Conservation (phyloP, 1,140 invertebrate species). For the Drosophila sp. region DNA sequence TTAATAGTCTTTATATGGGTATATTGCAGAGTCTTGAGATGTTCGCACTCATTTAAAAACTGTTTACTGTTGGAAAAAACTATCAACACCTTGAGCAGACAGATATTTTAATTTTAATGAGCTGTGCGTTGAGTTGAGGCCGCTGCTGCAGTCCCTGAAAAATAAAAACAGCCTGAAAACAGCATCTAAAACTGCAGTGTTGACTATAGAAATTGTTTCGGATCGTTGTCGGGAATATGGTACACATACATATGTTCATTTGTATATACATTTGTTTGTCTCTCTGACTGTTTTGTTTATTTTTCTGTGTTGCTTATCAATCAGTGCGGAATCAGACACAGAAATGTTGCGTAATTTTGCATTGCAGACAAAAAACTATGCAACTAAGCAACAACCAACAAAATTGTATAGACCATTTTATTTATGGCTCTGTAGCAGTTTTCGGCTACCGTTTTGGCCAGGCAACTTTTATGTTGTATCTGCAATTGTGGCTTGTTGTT, state of each 20-base stretch:
- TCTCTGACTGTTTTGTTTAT: constrained; percentile 19
- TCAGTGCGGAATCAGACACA: constrained; percentile 55
- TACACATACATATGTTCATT: background rate
- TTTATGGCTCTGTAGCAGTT: constrained; percentile 49
- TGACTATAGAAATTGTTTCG: constrained; percentile 18
- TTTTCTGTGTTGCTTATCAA: constrained; percentile 62
- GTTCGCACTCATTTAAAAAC: constrained; percentile 44
- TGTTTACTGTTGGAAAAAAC: constrained; percentile 49
- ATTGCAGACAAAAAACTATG: constrained; percentile 43
- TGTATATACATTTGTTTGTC: constrained; percentile 15
- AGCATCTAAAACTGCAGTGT: constrained; percentile 6
- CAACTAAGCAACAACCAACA: constrained; percentile 16
- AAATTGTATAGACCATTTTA: constrained; percentile 48
- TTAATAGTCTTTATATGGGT: constrained; percentile 25
- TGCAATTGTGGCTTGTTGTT: constrained; percentile 3
- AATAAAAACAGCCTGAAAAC: no score
- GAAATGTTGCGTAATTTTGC: constrained; percentile 58
- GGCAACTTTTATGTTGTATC: constrained; percentile 45
- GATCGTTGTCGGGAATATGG: background rate
- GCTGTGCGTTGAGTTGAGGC: constrained; percentile 34
- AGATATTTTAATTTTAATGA: constrained; percentile 59
- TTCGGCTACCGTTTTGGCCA: constrained; percentile 54
- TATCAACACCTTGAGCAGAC: constrained; percentile 49
- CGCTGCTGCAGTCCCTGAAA: constrained; percentile 12
- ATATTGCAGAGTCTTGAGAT: constrained; percentile 9